Conservation (phyloP, 2,888 invertebrate genomes). For the Nasonia oneida region DNA sequence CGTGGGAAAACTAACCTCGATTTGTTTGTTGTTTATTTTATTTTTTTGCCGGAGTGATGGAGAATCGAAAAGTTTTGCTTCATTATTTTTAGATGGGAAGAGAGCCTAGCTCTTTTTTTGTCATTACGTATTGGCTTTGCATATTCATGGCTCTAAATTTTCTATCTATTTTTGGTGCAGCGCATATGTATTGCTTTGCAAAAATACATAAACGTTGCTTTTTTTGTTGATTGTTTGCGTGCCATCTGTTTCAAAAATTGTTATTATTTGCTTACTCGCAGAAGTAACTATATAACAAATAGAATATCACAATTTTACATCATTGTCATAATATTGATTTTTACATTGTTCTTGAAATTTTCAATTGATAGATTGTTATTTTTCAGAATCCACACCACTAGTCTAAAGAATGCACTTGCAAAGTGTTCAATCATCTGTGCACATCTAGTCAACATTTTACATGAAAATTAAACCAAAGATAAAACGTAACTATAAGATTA, state of each 20-base stretch:
- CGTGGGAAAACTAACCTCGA: not conserved
- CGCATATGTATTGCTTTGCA: too few species aligned
- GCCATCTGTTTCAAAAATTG: too few species aligned
- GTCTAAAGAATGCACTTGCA: not conserved
- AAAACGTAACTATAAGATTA: not conserved
- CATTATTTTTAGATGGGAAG: not conserved
- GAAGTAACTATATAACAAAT: too few species aligned
- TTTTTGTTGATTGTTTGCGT: too few species aligned
- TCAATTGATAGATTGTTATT: conserved; percentile 3
- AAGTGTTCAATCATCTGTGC: not conserved
- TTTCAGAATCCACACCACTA: conserved; percentile 26
- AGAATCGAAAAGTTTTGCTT: not conserved
- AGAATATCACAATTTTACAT: not conserved
- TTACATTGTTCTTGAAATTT: not conserved
- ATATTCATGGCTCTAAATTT: too few species aligned
- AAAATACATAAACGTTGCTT: too few species aligned
- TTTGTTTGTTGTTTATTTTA: not conserved
- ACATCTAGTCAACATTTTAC: not conserved
- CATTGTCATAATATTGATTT: not conserved
- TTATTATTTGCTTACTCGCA: too few species aligned
- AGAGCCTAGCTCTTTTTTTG: not conserved
- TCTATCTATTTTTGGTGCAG: too few species aligned
- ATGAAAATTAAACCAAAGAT: conserved; percentile 13
- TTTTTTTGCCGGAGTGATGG: not conserved
- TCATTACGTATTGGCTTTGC: too few species aligned